Base-by-base conservation (phyloP, 2,797 vertebrate species). In the Pseudomugil tenellus region DNA sequence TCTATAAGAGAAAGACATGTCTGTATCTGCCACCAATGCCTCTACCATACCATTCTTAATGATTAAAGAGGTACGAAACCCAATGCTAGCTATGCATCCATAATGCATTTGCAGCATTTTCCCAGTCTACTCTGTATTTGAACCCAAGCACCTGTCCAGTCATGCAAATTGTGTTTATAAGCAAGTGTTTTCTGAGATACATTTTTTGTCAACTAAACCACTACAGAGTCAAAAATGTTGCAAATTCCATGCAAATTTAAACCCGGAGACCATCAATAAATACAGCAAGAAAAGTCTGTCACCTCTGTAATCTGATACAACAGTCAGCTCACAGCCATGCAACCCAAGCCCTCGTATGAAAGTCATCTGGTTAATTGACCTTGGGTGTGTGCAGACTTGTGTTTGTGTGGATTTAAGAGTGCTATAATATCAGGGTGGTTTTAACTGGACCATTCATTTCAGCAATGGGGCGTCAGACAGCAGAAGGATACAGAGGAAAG, bases 41-140 rank as follows among this genome's bases (percentile, higher is more conserved):
- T 60, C 57, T 26, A 21, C n/a, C 21, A 12, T 71, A 41, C 62
- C 62, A 29, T 39, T 84, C 59, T 94, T 80, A 93, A 94, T 92
- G 80, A 92, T 93, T 91, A 80, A 95, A 55, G 66, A 86, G 71
- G 65, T 70, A 72, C 60, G 92, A 90, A 94, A 94, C 84, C 51
- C 64, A 82, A 91, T 7, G 52, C 86, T 56, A 41, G 65, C 59
- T 69, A 72, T 62, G 83, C 86, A 93, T 94, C 84, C 82, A 94
- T 94, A 90, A 94, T 95, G 81, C 69, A 94, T 85, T 39, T 57
- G 39, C 66, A 80, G 79, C 77, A 32, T 89, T 91, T 80, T 75
- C 72, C 59, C 69, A 37, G 69, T 77, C 77, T 82, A 80, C 70
- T 72, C 67, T 70, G 17, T 31, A 61, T 86, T 67, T 25, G 41